Percentiles rank a stretch among this genome's conserved stretches.
Evolutionary conservation across 2,797 vertebrate species (phyloP).

Genomic region (Phoxinus dragarum): DNA sequence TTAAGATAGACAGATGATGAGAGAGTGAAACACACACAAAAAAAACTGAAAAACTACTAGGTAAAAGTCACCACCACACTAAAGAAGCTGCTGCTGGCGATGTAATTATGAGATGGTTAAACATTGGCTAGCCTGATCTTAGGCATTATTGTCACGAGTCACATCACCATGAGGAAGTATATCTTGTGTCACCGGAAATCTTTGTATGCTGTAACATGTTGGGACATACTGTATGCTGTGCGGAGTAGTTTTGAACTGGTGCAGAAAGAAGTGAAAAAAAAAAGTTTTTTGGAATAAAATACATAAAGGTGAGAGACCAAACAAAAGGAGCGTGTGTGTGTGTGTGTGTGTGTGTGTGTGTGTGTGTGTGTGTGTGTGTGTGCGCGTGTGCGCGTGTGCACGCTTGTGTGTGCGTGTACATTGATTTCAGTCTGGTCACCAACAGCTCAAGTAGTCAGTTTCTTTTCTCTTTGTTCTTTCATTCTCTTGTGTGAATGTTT

Average conservation of each 20-base stretch:
- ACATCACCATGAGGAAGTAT: constrained; percentile 3
- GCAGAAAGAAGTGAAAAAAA: not conserved
- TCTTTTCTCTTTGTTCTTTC: constrained; percentile 18
- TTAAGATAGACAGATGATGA: not conserved
- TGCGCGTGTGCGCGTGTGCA: too few species aligned
- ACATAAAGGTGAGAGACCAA: constrained; percentile 22
- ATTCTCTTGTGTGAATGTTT: not conserved
- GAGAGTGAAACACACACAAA: not conserved
- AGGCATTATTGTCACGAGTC: constrained; percentile 12
- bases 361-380: not conserved
- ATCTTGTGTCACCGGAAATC: not conserved
- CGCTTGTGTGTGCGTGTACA: not conserved
- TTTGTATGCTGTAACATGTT: constrained; percentile 17
- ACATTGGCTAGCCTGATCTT: constrained; percentile 24
- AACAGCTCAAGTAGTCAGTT: not conserved
- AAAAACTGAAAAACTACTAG: not conserved
- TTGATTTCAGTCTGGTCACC: not conserved
- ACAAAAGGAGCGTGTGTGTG: not conserved
- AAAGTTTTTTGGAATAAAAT: not conserved
- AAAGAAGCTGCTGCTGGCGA: not conserved
- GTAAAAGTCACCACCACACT: constrained; percentile 6
- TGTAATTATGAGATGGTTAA: not conserved
- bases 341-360: not conserved
- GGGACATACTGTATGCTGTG: constrained; percentile 1
- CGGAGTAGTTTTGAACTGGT: not conserved